phyloP scores from a whole-genome alignment of 2,888 invertebrate species.

The Heliothis peltigera region DNA sequence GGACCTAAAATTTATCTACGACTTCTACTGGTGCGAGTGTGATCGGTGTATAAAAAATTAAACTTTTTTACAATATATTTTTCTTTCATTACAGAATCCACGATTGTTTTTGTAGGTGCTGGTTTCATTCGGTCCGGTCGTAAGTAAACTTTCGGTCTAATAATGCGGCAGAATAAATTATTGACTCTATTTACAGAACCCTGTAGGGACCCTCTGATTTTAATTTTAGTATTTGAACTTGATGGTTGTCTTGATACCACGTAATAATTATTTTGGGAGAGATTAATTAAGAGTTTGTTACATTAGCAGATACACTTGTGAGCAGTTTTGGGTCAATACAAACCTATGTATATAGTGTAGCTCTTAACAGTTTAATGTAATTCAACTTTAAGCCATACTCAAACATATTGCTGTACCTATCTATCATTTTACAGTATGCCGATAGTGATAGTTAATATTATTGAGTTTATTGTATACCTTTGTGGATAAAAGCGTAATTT shows the following conservation, averaged over 20 bases:
- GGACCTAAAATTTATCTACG: background rate
- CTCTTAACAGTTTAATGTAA: too few species aligned
- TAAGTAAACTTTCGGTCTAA: conserved; percentile 43
- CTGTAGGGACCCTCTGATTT: conserved; percentile 25
- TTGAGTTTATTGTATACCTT: too few species aligned
- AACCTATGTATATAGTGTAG: background rate
- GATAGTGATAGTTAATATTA: too few species aligned
- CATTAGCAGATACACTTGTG: background rate
- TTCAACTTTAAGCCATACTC: too few species aligned
- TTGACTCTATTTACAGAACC: conserved; percentile 39
- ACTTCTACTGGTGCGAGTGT: background rate
- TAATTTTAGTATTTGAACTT: conserved; percentile 31
- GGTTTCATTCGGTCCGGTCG: conserved; percentile 15
- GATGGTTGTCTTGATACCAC: background rate
- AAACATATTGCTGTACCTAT: too few species aligned
- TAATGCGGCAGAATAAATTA: conserved; percentile 38
- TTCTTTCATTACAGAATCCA: conserved; percentile 33
- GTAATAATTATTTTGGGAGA: background rate
- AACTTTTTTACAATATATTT: conserved; percentile 39
- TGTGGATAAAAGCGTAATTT: too few species aligned
- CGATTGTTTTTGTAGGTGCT: conserved; percentile 39
- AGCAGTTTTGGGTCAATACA: background rate
- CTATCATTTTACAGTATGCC: too few species aligned
- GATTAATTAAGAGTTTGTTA: background rate
- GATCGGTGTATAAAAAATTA: conserved; percentile 8